Percentiles rank a stretch among this genome's conserved stretches.
phyloP scores from a whole-genome alignment of 1,140 invertebrate species.

The Antheraea pernyi region DNA sequence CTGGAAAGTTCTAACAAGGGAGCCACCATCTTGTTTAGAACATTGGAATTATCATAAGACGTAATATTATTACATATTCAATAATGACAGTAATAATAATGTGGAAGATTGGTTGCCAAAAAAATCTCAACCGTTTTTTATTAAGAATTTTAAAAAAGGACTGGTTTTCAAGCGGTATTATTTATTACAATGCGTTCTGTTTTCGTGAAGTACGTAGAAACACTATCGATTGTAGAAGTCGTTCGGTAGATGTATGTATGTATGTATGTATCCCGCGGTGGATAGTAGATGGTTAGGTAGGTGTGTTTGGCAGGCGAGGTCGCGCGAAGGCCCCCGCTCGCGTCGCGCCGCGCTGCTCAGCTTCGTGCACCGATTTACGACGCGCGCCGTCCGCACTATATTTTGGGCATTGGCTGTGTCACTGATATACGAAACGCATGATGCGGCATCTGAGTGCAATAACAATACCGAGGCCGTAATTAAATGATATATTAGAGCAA shows the following conservation, averaged over 20 bases:
- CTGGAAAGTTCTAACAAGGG: too few relatives aligned
- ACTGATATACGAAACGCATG: conserved; percentile 27
- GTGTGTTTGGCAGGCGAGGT: conserved; percentile 59
- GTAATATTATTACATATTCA: too few relatives aligned
- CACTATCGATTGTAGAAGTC: neutral
- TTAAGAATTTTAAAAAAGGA: too few relatives aligned
- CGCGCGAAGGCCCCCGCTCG: conserved; percentile 65
- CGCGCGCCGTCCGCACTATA: conserved; percentile 73
- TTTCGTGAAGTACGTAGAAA: neutral
- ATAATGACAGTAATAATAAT: too few relatives aligned
- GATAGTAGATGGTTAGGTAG: conserved; percentile 31
- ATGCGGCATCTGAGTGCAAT: conserved; percentile 31
- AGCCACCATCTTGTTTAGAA: too few relatives aligned
- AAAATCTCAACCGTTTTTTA: too few relatives aligned
- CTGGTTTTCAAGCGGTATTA: too few relatives aligned
- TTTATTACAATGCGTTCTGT: too few relatives aligned
- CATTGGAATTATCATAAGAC: too few relatives aligned
- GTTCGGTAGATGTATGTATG: neutral
- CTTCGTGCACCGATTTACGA: conserved; percentile 67
- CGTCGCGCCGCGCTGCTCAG: conserved; percentile 27
- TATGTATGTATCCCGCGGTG: conserved; percentile 9
- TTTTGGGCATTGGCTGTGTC: conserved; percentile 72
- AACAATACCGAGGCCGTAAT: neutral
- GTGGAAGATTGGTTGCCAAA: too few relatives aligned
- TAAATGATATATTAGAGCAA: too few relatives aligned